Conservation (phyloP, 2,797 vertebrate genomes). For the Numenius phaeopus region DNA sequence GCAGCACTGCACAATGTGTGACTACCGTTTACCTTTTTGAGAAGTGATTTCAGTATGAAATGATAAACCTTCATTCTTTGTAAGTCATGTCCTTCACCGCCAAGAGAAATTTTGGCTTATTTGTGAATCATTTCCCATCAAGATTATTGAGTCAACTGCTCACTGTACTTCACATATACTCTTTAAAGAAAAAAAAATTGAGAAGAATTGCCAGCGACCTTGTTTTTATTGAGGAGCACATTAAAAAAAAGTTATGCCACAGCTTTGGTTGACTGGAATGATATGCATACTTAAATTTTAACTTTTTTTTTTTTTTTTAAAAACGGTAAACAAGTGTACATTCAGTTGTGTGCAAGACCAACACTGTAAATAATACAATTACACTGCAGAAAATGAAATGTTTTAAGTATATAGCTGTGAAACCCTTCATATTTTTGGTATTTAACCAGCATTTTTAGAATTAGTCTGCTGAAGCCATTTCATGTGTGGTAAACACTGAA, state of each 20-base stretch:
- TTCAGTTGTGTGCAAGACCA: conserved; percentile 70
- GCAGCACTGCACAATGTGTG: neutral
- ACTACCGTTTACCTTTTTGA: neutral
- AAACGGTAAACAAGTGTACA: conserved; percentile 72
- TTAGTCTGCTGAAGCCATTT: conserved; percentile 62
- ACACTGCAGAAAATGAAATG: conserved; percentile 67
- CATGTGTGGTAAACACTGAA: conserved; percentile 6
- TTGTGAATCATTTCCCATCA: neutral
- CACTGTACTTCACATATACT: neutral
- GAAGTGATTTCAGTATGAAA: neutral
- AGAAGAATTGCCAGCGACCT: neutral
- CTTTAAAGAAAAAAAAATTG: neutral
- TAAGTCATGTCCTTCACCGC: neutral
- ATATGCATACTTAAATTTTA: conserved; percentile 37
- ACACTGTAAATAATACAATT: conserved; percentile 52
- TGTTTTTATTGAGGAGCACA: conserved; percentile 58
- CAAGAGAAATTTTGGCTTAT: neutral
- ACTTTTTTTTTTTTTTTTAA: conserved; percentile 10
- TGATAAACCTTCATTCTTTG: neutral
- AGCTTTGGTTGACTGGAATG: conserved; percentile 74
- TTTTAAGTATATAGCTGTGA: conserved; percentile 45
- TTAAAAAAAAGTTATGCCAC: conserved; percentile 54
- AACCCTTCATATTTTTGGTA: conserved; percentile 69
- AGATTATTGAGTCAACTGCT: neutral
- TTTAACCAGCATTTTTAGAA: conserved; percentile 41